phyloP scores from a whole-genome alignment of 2,797 vertebrate genomes.

The Podargus strigoides region DNA sequence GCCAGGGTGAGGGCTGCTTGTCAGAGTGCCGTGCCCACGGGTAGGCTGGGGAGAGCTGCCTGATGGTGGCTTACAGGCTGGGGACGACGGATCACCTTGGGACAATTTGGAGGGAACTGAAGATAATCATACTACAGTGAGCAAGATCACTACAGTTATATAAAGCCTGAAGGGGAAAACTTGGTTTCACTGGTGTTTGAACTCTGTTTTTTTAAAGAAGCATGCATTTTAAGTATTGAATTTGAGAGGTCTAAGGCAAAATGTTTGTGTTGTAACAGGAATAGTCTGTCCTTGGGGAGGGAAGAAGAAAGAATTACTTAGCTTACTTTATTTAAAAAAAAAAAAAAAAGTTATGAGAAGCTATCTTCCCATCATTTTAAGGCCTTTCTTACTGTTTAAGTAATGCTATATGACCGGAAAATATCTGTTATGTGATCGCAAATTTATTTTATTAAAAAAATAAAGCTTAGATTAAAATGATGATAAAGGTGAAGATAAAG shows the following conservation, averaged over 20 bases:
- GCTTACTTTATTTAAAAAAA: not conserved
- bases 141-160: not conserved
- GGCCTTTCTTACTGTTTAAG: not conserved
- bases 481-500: not conserved
- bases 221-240: not conserved
- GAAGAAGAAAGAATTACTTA: not conserved
- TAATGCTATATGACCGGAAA: not conserved
- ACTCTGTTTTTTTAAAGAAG: not conserved
- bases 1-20: rapidly evolving
- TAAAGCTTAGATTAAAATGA: not conserved
- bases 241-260: not conserved
- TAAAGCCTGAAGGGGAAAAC: not conserved
- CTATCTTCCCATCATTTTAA: not conserved
- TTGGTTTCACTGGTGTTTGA: not conserved
- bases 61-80: not conserved
- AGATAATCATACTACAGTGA: not conserved
- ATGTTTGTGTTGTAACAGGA: not conserved
- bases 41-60: not conserved
- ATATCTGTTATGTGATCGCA: not conserved
- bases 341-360: not conserved
- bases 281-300: not conserved
- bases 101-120: not conserved
- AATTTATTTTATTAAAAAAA: not conserved
- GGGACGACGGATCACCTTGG: constrained; percentile 10
- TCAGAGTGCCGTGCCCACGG: rapidly evolving